Conservation (phyloP, 2,888 invertebrate genomes). For the Drosophila vallismaia region DNA sequence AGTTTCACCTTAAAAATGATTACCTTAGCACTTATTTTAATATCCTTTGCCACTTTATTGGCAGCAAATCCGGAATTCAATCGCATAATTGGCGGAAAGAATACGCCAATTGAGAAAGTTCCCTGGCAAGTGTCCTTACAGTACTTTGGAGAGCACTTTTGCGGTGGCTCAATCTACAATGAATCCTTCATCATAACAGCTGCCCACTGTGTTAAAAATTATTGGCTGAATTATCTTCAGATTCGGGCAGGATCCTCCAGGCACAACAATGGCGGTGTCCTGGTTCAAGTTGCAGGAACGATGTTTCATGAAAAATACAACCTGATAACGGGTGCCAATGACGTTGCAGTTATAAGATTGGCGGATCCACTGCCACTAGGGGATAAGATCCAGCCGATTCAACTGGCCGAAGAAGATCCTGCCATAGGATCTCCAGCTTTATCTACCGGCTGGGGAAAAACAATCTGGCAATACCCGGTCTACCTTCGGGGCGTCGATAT, state of each 20-base stretch:
- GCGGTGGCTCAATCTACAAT: conserved; percentile 12
- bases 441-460: background rate
- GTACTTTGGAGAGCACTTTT: background rate
- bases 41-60: background rate
- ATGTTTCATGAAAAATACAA: background rate
- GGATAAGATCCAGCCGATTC: background rate
- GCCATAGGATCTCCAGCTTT: background rate
- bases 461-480: background rate
- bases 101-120: background rate
- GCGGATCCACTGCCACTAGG: background rate
- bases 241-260: background rate
- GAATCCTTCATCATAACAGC: conserved; percentile 1
- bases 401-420: background rate
- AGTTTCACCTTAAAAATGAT: background rate
- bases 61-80: background rate
- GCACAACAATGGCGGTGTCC: background rate
- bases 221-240: background rate
- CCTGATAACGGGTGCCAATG: background rate
- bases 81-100: conserved; percentile 12
- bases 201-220: background rate
- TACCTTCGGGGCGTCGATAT: background rate
- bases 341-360: background rate
- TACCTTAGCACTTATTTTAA: background rate
- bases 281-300: background rate
- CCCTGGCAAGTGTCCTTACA: conserved; percentile 2